Conservation (phyloP, 2,888 invertebrate genomes). For the Scaptomyza polygonia region DNA sequence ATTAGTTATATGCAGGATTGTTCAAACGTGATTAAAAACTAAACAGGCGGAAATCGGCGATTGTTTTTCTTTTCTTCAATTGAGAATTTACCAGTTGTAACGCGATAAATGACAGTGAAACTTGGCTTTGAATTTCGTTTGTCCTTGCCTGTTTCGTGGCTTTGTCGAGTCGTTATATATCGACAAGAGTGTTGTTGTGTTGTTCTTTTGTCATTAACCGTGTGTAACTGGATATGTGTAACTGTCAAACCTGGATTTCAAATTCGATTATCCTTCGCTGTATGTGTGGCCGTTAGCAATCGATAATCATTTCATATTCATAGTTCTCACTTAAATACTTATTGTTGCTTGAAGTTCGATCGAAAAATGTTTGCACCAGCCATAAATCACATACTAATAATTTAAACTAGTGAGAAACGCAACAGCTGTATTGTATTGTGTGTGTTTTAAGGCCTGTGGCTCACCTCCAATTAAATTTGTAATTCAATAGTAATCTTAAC, state of each 20-base stretch:
- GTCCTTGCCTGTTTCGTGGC: background rate
- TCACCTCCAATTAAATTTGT: slow-evolving; percentile 8
- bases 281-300: background rate
- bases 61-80: background rate
- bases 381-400: slow-evolving; percentile 44
- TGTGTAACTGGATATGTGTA: background rate
- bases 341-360: slow-evolving; percentile 31
- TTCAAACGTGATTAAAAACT: too few relatives aligned
- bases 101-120: background rate
- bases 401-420: slow-evolving; percentile 47
- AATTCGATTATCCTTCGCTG: background rate
- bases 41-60: slow-evolving; percentile 1
- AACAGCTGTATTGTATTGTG: slow-evolving; percentile 35
- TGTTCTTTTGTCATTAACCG: background rate
- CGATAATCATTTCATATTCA: slow-evolving; percentile 12
- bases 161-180: background rate
- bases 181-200: background rate
- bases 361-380: slow-evolving; percentile 39
- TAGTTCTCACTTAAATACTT: slow-evolving; percentile 1
- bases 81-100: background rate
- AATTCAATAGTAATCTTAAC: slow-evolving; percentile 21
- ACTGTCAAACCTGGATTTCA: background rate
- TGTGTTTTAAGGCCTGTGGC: background rate
- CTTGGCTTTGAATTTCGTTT: slow-evolving; percentile 7
- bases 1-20: background rate